These are phyloP conservation scores for Stratiomys singularior DNA, from an alignment of 2,888 invertebrate genomes.

Conservation along the genomic window DNA sequence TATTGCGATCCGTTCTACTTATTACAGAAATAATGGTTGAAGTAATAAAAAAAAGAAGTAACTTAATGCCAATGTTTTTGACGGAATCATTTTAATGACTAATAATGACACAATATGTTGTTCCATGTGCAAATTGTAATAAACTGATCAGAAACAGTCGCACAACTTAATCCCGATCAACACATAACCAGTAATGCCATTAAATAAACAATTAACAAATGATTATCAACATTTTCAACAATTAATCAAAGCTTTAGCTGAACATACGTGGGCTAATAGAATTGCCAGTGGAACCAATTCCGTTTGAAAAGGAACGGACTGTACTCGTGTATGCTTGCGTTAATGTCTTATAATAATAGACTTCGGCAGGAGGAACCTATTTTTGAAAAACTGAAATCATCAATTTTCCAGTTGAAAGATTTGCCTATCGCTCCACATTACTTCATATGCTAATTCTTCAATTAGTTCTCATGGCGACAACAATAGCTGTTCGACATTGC, in stretches of 20 bases:
- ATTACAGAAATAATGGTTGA: too few relatives aligned
- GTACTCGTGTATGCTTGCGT: not conserved
- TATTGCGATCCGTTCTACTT: too few relatives aligned
- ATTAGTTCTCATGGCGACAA: conserved; percentile 2
- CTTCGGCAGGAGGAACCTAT: not conserved
- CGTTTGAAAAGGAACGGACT: not conserved
- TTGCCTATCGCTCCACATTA: not conserved
- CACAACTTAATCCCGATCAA: too few relatives aligned
- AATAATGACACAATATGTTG: too few relatives aligned
- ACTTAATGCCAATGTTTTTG: too few relatives aligned
- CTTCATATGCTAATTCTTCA: not conserved
- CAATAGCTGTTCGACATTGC: not conserved
- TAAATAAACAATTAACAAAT: not conserved
- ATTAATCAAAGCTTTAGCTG: not conserved
- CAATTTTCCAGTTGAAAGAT: not conserved
- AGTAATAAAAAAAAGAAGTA: too few relatives aligned
- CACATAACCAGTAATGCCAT: not conserved
- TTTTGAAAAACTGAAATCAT: not conserved
- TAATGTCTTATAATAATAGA: not conserved
- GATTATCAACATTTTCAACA: not conserved
- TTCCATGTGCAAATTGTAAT: too few relatives aligned
- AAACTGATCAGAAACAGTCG: too few relatives aligned
- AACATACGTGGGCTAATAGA: not conserved
- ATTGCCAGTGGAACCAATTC: not conserved
- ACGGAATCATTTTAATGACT: too few relatives aligned